Conservation (phyloP, 2,113 vertebrate genomes). For the Tachuris rubrigastra region DNA sequence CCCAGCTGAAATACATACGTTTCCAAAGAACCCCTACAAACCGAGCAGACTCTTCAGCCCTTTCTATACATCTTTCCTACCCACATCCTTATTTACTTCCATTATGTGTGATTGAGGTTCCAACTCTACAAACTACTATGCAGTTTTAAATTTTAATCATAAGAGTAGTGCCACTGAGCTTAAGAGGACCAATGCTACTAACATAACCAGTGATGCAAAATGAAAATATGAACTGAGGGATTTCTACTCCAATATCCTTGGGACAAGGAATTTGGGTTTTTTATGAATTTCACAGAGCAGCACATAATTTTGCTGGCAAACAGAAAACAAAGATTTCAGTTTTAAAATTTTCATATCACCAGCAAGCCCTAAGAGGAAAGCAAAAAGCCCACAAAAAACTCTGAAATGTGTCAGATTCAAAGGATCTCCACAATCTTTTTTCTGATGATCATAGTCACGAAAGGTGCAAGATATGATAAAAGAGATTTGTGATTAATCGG, state of each 20-base stretch:
- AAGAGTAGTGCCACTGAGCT: not conserved
- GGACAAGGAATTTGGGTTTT: not conserved
- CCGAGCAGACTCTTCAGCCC: not conserved
- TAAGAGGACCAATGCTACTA: not conserved
- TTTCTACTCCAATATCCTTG: not conserved
- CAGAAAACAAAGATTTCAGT: not conserved
- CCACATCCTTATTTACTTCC: not conserved
- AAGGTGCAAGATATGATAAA: not conserved
- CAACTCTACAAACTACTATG: not conserved
- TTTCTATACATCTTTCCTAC: not conserved
- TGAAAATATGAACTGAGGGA: not conserved
- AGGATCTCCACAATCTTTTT: not conserved
- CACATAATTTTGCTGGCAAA: not conserved
- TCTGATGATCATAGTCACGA: not conserved
- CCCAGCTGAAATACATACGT: not conserved
- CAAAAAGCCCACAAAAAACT: not conserved
- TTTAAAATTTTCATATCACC: not conserved
- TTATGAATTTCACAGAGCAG: not conserved
- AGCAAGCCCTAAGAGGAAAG: not conserved
- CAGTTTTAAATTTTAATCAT: not conserved
- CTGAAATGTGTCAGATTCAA: not conserved
- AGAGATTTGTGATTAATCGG: not conserved
- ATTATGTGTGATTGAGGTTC: not conserved
- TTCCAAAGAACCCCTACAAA: not conserved
- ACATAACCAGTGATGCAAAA: not conserved